Base-by-base conservation (phyloP, 2,888 invertebrate species). In the Drosophila anceps region DNA sequence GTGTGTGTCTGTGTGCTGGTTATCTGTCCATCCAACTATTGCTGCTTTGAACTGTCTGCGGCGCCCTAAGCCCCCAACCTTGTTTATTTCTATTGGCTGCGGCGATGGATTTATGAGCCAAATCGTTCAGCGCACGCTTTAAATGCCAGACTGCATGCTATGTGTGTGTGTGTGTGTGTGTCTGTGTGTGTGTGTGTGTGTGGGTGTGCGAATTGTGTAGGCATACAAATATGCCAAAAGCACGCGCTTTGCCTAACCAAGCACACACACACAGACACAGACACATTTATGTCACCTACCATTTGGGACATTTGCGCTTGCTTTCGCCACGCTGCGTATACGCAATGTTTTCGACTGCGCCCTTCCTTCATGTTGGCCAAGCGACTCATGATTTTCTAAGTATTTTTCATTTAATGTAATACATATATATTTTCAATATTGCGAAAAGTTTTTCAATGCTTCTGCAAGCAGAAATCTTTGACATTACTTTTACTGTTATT, bases 61-160 rank as follows among this genome's bases (percentile, higher is more conserved):
- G 27, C 31, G 59, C 50, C 18, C 35, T 29, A 27, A 44, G 27
- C 20, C 4, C 43, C 43, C 41, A 43, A 54, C 69, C 64, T 67
- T 76, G 88, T 89, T 87, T 89, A 89, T 87, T 87, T 87, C 85
- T 79, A 82, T 89, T 87, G 73, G 80, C 76, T 66, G 65, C 57
- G 82, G 72, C 73, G 80, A 88, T 87, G 84, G 76, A 84, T 84
- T 84, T 84, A 89, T 84, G 85, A 69, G 44, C 65, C 51, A 69
- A 87, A 79, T 79, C 84, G 76, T 76, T 88, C 84, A 86, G 79
- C 82, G 69, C 64, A 44, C 67, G 64, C 59, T 58, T 50, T 65
- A 61, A 71, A 75, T 55, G 58, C 61, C 44, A 18, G 24, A 18
- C 48, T 50, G 18, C 44, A 20, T 18, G 18, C 48, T 46, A 12